A percentile compares a stretch with the other conserved stretches of the same genome.
These are phyloP conservation scores for Todus mexicanus DNA, from an alignment of 2,797 vertebrate genomes.

Conservation along the genomic window DNA sequence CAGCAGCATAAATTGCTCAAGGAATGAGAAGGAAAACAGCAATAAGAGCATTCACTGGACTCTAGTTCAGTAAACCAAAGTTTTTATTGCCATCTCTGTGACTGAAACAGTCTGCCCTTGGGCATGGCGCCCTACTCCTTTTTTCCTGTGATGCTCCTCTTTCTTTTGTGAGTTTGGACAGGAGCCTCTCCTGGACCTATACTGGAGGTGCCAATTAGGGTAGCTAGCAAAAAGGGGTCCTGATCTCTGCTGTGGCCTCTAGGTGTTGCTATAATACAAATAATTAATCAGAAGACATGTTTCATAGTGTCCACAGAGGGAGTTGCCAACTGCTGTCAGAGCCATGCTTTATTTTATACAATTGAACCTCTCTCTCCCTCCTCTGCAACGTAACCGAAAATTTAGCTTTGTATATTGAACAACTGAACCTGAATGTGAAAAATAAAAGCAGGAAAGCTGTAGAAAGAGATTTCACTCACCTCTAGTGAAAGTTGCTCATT, in stretches of 20 bases:
- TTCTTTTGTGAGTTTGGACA: neutral
- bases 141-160: neutral
- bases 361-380: neutral
- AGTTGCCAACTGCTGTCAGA: neutral
- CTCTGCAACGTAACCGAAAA: neutral
- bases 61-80: neutral
- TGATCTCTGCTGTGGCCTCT: conserved; percentile 53
- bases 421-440: neutral
- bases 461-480: neutral
- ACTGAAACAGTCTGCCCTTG: neutral
- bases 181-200: neutral
- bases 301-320: neutral
- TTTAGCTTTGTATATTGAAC: neutral
- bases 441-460: neutral
- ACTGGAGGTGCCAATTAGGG: neutral
- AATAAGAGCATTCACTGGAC: neutral
- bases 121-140: neutral
- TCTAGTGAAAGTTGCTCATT: neutral
- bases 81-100: neutral
- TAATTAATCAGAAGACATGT: conserved; percentile 34
- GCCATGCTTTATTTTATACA: neutral
- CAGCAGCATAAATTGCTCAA: neutral
- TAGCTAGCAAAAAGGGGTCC: conserved; percentile 3
- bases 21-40: neutral
- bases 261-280: conserved; percentile 67